Conservation (phyloP, 2,888 invertebrate genomes). For the Ormyrus pomaceus region DNA sequence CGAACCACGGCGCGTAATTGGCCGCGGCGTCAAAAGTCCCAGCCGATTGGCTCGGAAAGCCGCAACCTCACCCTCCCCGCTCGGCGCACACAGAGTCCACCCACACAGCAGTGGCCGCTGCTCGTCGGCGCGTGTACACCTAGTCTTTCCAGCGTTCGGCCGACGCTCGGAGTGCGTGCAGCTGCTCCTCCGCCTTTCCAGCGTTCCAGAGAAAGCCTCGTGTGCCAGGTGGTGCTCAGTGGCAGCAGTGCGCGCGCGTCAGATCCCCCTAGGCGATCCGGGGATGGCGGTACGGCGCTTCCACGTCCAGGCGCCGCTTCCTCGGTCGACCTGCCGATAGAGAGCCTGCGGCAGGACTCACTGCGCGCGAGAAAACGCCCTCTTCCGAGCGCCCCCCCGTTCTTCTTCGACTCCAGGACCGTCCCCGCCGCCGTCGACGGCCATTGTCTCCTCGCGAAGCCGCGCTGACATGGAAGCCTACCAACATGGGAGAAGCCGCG, state of each 20-base stretch:
- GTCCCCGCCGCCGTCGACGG: slow-evolving; percentile 65
- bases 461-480: slow-evolving; percentile 76
- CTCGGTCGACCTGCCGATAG: neutral
- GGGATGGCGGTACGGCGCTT: too few species aligned
- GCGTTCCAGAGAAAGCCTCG: neutral
- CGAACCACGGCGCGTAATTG: too few species aligned
- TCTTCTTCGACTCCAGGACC: too few species aligned
- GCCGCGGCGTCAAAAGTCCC: too few species aligned
- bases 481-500: slow-evolving; percentile 88
- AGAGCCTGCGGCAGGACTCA: neutral
- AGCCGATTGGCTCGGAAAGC: too few species aligned
- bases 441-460: slow-evolving; percentile 70
- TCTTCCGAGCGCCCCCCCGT: slow-evolving; percentile 32
- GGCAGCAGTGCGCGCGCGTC: neutral
- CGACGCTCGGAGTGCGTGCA: neutral
- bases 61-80: too few species aligned
- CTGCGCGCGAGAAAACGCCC: neutral
- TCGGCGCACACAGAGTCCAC: too few species aligned
- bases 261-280: too few species aligned
- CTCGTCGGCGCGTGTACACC: neutral
- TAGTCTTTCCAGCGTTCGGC: slow-evolving; percentile 2
- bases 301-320: too few species aligned
- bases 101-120: neutral
- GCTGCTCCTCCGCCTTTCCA: neutral
- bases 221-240: neutral